Percentiles rank a stretch among this genome's conserved stretches.
Evolutionary conservation across 2,888 invertebrate genomes (phyloP).

Genomic region (Drosophila kanekoi): DNA sequence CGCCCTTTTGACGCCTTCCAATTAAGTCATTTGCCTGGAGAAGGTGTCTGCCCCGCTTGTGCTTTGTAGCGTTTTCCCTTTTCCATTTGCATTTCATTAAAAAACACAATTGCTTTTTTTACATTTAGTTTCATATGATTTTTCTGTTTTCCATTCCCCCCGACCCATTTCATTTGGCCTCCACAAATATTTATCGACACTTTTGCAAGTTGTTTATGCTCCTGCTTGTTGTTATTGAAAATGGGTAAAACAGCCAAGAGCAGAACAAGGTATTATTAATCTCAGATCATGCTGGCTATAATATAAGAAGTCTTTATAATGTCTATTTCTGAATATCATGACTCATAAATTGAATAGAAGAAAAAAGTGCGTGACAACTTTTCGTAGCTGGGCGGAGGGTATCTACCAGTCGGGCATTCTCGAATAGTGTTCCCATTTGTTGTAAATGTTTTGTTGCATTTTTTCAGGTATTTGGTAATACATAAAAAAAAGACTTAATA

Average conservation of each 20-base stretch:
- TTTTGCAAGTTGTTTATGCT: conserved; percentile 44
- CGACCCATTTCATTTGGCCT: conserved; percentile 53
- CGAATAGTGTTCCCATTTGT: not conserved
- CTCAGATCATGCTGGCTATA: too few species aligned
- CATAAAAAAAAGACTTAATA: too few species aligned
- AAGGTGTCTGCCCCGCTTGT: conserved; percentile 6
- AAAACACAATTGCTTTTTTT: conserved; percentile 12
- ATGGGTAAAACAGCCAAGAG: too few species aligned
- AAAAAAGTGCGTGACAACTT: too few species aligned
- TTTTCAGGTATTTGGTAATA: too few species aligned
- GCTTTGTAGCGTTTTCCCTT: conserved; percentile 8
- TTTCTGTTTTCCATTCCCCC: conserved; percentile 20
- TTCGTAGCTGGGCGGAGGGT: not conserved
- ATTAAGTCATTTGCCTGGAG: conserved; percentile 53
- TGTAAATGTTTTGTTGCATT: too few species aligned
- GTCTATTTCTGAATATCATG: too few species aligned
- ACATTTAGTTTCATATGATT: conserved; percentile 41
- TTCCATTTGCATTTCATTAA: conserved; percentile 58
- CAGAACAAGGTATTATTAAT: too few species aligned
- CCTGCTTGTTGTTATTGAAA: conserved; percentile 15
- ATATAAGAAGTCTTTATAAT: too few species aligned
- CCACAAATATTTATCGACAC: conserved; percentile 68
- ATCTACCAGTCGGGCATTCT: not conserved
- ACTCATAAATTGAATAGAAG: too few species aligned
- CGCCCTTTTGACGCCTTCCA: conserved; percentile 57